Percentiles rank a stretch among this genome's conserved stretches.
These are phyloP conservation scores for Yponomeuta cagnagella DNA, from an alignment of 2,888 invertebrate genomes.

Conservation along the genomic window DNA sequence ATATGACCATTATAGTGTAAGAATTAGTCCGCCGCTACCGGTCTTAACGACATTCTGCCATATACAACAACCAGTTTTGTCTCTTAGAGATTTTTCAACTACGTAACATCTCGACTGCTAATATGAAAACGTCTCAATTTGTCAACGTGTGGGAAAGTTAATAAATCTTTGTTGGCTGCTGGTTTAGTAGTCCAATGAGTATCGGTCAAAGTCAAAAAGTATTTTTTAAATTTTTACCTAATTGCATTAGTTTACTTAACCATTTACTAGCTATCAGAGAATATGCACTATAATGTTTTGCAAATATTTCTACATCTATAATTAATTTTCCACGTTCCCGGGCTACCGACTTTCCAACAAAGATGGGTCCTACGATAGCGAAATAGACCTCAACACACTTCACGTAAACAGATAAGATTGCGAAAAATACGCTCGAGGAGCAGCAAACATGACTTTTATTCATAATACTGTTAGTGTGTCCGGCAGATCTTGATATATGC, in stretches of 20 bases:
- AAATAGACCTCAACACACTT: neutral
- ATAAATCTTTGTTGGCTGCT: neutral
- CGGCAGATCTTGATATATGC: conserved; percentile 14
- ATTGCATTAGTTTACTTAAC: too few relatives aligned
- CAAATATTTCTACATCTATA: neutral
- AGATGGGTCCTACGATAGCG: neutral
- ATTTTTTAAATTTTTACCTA: too few relatives aligned
- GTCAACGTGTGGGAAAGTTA: neutral
- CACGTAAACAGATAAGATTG: neutral
- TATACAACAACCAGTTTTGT: neutral
- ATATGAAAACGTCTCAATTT: neutral
- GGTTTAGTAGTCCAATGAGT: neutral
- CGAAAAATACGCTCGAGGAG: neutral
- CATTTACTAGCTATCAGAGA: too few relatives aligned
- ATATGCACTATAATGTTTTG: neutral
- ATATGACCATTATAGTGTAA: conserved; percentile 9
- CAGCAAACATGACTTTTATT: conserved; percentile 4
- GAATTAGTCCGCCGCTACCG: conserved; percentile 11
- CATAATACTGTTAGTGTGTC: conserved; percentile 9
- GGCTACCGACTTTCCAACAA: neutral
- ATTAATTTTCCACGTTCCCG: neutral
- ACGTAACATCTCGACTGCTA: neutral
- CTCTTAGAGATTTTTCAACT: neutral
- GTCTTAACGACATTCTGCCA: conserved; percentile 9
- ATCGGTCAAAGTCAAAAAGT: too few relatives aligned